Conservation (phyloP, 2,888 invertebrate species). For the Onchidella celtica region DNA sequence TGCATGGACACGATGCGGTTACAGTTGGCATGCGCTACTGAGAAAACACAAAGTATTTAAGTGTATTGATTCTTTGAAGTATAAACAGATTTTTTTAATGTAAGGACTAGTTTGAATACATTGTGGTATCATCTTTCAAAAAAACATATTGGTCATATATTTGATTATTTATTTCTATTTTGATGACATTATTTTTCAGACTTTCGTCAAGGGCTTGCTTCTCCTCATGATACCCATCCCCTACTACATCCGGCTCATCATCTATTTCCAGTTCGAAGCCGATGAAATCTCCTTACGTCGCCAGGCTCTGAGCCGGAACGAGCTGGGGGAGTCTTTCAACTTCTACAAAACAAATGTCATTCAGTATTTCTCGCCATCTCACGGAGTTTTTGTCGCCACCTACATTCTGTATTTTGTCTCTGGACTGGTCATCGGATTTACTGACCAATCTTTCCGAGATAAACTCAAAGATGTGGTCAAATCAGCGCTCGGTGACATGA, state of each 20-base stretch:
- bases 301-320: conserved; percentile 55
- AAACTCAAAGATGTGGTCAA: conserved; percentile 70
- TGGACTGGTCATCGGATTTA: conserved; percentile 68
- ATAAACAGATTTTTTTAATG: no score
- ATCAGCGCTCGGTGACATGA: conserved; percentile 73
- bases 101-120: no score
- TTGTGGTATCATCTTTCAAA: no score
- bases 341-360: conserved; percentile 72
- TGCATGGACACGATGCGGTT: no score
- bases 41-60: no score
- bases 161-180: no score
- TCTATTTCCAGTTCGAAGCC: conserved; percentile 76
- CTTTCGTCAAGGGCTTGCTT: conserved; percentile 65
- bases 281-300: conserved; percentile 67
- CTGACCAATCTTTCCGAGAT: conserved; percentile 57
- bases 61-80: no score
- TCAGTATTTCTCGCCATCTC: conserved; percentile 74
- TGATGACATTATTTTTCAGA: conserved; percentile 33
- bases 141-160: no score
- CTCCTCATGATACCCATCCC: conserved; percentile 73
- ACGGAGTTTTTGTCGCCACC: conserved; percentile 72
- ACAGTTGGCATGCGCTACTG: no score
- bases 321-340: conserved; percentile 61
- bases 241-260: conserved; percentile 71
- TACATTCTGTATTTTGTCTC: conserved; percentile 72